Evolutionary conservation across 2,797 vertebrate species (phyloP), one percentile per base, ranked within the genome.

Genomic region (Melanotaenia trifasciata): DNA sequence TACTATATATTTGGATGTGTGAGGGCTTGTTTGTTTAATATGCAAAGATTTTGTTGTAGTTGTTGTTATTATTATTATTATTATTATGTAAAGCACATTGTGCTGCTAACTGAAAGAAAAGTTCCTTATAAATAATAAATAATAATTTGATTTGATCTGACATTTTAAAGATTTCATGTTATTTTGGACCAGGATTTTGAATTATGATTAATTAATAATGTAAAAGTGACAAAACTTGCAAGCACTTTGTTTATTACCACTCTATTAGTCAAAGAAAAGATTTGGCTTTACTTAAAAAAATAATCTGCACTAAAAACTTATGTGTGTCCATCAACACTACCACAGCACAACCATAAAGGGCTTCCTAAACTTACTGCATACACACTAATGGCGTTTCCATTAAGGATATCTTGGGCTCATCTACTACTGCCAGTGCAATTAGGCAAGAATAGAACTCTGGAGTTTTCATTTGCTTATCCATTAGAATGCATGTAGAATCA

Each of bases 371-470:
- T 78, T 81, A 64, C 76, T 74, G 81, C 66, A 90, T 67, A 60
- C 28, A 78, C 62, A 77, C 65, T 72, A 78, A 89, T 81, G 28
- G 80, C 45, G 59, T 87, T 86, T 87, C 86, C 84, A 90, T 88
- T 89, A 86, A 59, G 78, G 70, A 81, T 69, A 78, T 81, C 56
- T 70, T 71, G 45, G 70, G 65, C 43, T 71, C 70, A 77, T 89
- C 78, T 84, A 53, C 81, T 73, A 76, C 70, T 62, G 72, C 14
- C 35, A 68, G 35, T 79, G 73, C 69, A 85, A 87, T 84, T 78
- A 64, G 61, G 40, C 58, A 67, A 14, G 24, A 63, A 38, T 22
- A 58, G 8, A 58, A 73, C 24, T 30, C 58, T 61, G 24, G 36
- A 38, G 35, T 63, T 69, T 53, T 72, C 30, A 6, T 77, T 53